Base-by-base conservation (phyloP, 1,140 invertebrate species). In the Sinonovacula constricta region DNA sequence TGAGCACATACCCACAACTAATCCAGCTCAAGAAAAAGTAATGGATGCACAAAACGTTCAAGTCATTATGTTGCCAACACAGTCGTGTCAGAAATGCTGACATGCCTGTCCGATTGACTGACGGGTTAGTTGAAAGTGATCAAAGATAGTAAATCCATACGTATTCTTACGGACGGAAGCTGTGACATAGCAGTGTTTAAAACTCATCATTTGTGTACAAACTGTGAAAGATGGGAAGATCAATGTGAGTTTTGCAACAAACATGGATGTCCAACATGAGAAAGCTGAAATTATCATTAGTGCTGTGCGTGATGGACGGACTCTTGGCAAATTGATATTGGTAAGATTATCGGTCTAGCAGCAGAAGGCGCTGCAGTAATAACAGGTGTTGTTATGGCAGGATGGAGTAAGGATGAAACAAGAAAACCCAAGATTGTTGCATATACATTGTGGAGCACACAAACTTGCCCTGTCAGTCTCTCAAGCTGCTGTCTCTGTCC, bases 121-220 rank as follows among this genome's bases (percentile, higher is more conserved):
- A n/a, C n/a, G n/a, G n/a, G n/a, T n/a, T n/a, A n/a, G n/a, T n/a
- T n/a, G n/a, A n/a, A n/a, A n/a, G n/a, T n/a, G n/a, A 63, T 34
- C 24, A 31, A 63, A 63, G n/a, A 14, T 63, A 63, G 60, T 12
- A 3, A n/a, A n/a, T 63, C 18, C 36, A 63, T 34, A n/a, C 30
- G 60, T 2, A 63, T 63, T 5, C 22, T 36, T 12, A 36, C 60
- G 3, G 31, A 63, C n/a, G 60, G 36, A 36, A 63, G 60, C 33
- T 63, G 60, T 63, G 60, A 63, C 31, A 63, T 63, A 34, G 60
- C 60, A 7, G 33, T 63, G 7, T 63, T 63, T 24, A 63, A 63
- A 63, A 63, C 60, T 63, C 2, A 63, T 63, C 12, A 63, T 63
- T 3, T 63, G 36, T 63, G 60, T 63, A 22, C 60, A 63, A 22